Evolutionary conservation across 1,140 invertebrate species (phyloP).

Genomic region (Zeugodacus cucurbitae): DNA sequence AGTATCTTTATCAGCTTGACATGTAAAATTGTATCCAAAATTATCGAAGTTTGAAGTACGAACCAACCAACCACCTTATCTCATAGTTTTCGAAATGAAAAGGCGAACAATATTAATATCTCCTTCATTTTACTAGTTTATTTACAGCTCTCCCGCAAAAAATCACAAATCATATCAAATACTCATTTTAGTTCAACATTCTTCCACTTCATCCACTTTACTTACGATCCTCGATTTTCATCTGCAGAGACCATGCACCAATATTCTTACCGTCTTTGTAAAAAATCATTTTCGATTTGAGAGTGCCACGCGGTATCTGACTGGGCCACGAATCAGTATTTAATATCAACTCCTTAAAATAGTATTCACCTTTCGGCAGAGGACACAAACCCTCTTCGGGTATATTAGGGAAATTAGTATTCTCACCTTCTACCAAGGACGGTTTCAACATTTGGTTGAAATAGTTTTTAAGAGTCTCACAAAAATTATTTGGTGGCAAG

Average conservation of each 20-base stretch:
- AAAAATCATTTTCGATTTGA: conserved; percentile 48
- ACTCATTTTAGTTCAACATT: too few relatives aligned
- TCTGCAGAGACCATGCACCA: neutral
- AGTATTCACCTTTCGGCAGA: conserved; percentile 57
- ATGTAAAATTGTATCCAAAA: too few relatives aligned
- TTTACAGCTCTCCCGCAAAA: too few relatives aligned
- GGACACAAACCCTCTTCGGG: conserved; percentile 54
- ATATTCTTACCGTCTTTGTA: neutral
- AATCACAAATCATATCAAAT: too few relatives aligned
- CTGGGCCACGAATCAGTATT: conserved; percentile 58
- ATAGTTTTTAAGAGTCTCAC: conserved; percentile 60
- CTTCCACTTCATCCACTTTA: neutral
- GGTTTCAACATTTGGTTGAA: conserved; percentile 59
- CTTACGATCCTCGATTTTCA: conserved; percentile 3
- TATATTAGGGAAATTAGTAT: conserved; percentile 55
- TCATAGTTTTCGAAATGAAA: too few relatives aligned
- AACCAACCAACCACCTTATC: too few relatives aligned
- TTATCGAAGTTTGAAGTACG: too few relatives aligned
- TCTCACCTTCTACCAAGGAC: conserved; percentile 52
- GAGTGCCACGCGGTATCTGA: conserved; percentile 54
- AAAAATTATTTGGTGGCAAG: conserved; percentile 54
- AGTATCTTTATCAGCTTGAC: too few relatives aligned
- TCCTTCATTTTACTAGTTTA: too few relatives aligned
- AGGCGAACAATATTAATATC: too few relatives aligned
- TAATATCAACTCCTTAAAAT: conserved; percentile 53